Conservation (phyloP, 2,888 invertebrate genomes). For the Synergus japonicus region DNA sequence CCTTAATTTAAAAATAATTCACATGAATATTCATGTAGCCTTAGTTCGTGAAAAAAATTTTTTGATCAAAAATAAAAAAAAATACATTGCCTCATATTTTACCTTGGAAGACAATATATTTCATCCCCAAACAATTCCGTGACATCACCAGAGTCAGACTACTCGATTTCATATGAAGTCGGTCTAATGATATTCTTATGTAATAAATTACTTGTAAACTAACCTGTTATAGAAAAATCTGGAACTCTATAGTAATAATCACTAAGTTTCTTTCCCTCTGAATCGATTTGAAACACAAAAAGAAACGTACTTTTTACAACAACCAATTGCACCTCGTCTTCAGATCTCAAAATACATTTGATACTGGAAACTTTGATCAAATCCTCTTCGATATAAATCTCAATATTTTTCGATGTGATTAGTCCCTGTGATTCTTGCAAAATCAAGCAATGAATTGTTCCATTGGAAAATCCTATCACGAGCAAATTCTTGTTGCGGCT, state of each 20-base stretch:
- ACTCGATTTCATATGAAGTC: background rate
- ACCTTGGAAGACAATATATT: too few relatives aligned
- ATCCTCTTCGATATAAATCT: slow-evolving; percentile 62
- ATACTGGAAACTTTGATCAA: slow-evolving; percentile 61
- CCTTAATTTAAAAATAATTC: too few relatives aligned
- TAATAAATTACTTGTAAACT: background rate
- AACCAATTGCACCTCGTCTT: slow-evolving; percentile 58
- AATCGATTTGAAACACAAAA: slow-evolving; percentile 58
- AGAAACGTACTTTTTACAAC: slow-evolving; percentile 64
- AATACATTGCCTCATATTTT: too few relatives aligned
- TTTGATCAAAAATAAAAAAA: too few relatives aligned
- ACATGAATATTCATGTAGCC: too few relatives aligned
- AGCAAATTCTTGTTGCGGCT: slow-evolving; percentile 58
- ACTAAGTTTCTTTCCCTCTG: slow-evolving; percentile 50
- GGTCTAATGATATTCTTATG: background rate
- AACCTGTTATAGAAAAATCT: slow-evolving; percentile 71
- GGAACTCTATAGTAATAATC: slow-evolving; percentile 51
- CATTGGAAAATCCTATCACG: slow-evolving; percentile 67
- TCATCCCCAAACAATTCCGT: too few relatives aligned
- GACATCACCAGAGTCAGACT: too few relatives aligned
- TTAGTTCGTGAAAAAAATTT: too few relatives aligned
- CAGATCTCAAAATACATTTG: slow-evolving; percentile 52
- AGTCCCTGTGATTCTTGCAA: slow-evolving; percentile 51
- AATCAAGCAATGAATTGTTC: slow-evolving; percentile 63
- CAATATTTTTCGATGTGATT: slow-evolving; percentile 45